phyloP scores from a whole-genome alignment of 2,888 invertebrate species.

The Panopea generosa region DNA sequence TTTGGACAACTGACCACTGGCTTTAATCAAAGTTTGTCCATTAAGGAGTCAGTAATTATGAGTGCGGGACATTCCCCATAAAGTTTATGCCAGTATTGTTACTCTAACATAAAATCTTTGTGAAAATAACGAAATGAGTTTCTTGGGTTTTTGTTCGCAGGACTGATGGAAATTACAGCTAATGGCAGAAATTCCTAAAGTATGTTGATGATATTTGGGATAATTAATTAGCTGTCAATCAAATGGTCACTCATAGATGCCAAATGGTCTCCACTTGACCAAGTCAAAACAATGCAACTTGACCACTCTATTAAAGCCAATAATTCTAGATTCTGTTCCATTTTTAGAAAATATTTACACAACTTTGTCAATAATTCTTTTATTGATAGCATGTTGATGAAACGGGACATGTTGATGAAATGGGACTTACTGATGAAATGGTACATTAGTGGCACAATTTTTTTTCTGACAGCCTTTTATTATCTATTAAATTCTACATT shows the following conservation, averaged over 20 bases:
- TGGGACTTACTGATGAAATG: no score
- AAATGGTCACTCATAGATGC: conserved; percentile 33
- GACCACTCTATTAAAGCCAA: conserved; percentile 27
- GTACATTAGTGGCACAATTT: no score
- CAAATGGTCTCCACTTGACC: conserved; percentile 42
- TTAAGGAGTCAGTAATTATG: conserved; percentile 39
- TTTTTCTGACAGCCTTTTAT: no score
- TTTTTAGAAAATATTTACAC: conserved; percentile 4
- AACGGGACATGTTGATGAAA: no score
- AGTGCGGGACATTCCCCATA: conserved; percentile 31
- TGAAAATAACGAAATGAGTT: no score
- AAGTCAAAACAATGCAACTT: conserved; percentile 44
- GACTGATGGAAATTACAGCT: not conserved
- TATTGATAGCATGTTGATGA: no score
- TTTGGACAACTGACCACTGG: conserved; percentile 31
- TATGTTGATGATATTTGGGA: conserved; percentile 31
- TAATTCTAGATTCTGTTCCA: not conserved
- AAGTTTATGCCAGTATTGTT: conserved; percentile 41
- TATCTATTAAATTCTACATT: no score
- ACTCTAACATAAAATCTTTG: not conserved
- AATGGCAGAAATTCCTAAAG: not conserved
- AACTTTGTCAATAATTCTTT: no score
- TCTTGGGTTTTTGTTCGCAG: not conserved
- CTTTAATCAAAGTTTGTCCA: conserved; percentile 42
- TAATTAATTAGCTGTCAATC: conserved; percentile 62